Conservation (phyloP, 2,888 invertebrate species). For the Latheticus oryzae region DNA sequence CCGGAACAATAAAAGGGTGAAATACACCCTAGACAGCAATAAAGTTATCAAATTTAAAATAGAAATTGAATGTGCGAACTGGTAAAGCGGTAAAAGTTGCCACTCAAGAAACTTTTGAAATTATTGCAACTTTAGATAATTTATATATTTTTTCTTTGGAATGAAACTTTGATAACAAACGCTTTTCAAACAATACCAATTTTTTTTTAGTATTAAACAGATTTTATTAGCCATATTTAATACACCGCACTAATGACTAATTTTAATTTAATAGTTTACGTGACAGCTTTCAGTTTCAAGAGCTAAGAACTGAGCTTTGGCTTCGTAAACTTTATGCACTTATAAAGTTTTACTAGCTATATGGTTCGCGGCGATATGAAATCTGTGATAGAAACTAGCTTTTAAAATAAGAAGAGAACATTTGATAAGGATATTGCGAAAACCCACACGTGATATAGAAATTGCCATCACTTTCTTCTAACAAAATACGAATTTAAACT, state of each 20-base stretch:
- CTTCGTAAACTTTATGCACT: conserved; percentile 11
- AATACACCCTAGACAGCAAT: conserved; percentile 26
- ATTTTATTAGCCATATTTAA: no score
- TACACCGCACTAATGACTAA: no score
- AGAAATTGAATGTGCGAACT: conserved; percentile 26
- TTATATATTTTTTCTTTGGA: no score
- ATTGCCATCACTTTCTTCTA: conserved; percentile 11
- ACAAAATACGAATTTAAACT: conserved; percentile 26
- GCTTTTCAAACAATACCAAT: no score
- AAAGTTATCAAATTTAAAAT: conserved; percentile 34
- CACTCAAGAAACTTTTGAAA: no score
- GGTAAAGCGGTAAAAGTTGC: no score
- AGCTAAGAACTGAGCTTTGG: no score
- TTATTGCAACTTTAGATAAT: no score
- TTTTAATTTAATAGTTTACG: no score
- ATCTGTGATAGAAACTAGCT: conserved; percentile 14
- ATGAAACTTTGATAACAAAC: no score
- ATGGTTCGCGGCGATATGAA: conserved; percentile 7
- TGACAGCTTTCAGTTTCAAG: no score
- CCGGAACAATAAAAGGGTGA: conserved; percentile 24
- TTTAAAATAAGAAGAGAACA: conserved; percentile 14
- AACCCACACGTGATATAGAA: conserved; percentile 18
- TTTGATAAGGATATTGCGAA: conserved; percentile 8
- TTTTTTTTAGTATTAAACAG: no score
- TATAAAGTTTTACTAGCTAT: conserved; percentile 14